A percentile compares a stretch with the other conserved stretches of the same genome.
phyloP scores from a whole-genome alignment of 2,797 vertebrate species.

The Rhynchotus rufescens region DNA sequence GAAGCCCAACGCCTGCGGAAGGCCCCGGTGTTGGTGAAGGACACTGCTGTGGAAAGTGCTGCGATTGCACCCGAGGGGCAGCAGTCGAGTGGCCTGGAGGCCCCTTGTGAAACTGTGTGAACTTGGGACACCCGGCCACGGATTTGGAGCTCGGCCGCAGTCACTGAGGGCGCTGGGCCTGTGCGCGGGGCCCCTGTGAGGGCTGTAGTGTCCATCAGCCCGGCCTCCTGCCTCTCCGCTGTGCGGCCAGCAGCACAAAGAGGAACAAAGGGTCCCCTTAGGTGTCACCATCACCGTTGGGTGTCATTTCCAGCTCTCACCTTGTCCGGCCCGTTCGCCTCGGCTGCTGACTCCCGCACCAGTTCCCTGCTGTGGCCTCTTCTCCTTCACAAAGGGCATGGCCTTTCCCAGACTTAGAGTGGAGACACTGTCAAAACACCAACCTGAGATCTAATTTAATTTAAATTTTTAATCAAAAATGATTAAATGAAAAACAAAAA shows the following conservation, averaged over 20 bases:
- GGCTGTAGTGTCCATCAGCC: no score
- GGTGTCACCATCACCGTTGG: no score
- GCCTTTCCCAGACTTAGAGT: not conserved
- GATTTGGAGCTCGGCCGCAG: not conserved
- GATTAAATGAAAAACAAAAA: no score
- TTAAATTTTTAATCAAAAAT: no score
- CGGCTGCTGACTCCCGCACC: not conserved
- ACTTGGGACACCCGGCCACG: not conserved
- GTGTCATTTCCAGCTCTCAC: not conserved
- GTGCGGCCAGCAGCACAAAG: not conserved
- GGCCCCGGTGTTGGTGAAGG: no score
- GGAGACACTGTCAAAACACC: not conserved
- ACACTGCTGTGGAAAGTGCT: no score
- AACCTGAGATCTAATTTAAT: not conserved
- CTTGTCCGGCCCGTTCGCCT: not conserved
- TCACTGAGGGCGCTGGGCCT: not conserved
- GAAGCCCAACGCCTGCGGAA: no score
- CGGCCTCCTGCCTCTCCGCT: not conserved
- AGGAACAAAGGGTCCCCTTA: not conserved
- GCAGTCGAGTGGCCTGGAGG: not conserved
- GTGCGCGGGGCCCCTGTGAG: no score
- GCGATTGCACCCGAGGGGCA: not conserved
- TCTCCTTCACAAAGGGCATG: no score
- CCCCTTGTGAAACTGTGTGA: not conserved
- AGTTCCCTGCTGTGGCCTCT: not conserved